phyloP scores from a whole-genome alignment of 1,140 invertebrate genomes.

The Battus philenor region DNA sequence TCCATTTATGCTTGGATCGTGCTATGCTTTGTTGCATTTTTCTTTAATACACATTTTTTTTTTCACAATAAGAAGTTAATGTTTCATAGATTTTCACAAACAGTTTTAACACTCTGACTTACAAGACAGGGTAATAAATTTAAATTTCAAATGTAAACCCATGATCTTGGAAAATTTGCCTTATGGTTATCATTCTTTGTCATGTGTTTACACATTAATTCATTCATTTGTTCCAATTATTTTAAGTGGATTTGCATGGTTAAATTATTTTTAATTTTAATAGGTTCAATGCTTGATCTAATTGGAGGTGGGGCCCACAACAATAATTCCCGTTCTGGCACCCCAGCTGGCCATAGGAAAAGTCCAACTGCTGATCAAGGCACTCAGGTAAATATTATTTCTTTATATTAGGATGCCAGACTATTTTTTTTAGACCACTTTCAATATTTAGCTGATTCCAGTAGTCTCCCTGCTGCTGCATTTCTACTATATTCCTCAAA shows the following conservation, averaged over 20 bases:
- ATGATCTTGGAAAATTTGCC: slow-evolving; percentile 4
- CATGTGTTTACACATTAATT: background rate
- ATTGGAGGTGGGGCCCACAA: slow-evolving; percentile 80
- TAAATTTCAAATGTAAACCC: background rate
- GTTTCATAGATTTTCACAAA: too few relatives aligned
- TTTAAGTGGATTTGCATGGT: background rate
- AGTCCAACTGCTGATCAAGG: slow-evolving; percentile 90
- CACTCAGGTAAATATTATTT: slow-evolving; percentile 78
- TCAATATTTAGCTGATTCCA: too few relatives aligned
- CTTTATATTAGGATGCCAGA: too few relatives aligned
- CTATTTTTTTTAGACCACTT: too few relatives aligned
- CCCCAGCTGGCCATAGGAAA: slow-evolving; percentile 83
- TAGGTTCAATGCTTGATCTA: slow-evolving; percentile 84
- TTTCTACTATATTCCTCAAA: too few relatives aligned
- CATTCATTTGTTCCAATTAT: background rate
- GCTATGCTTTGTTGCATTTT: too few relatives aligned
- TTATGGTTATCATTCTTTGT: too few relatives aligned
- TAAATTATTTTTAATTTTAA: slow-evolving; percentile 21
- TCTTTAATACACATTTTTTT: too few relatives aligned
- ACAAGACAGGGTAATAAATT: too few relatives aligned
- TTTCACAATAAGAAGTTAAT: too few relatives aligned
- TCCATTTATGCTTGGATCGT: background rate
- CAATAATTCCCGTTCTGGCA: slow-evolving; percentile 82
- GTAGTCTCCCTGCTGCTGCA: too few relatives aligned
- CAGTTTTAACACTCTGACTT: too few relatives aligned